Percentiles rank a stretch among this genome's conserved stretches.
These are phyloP conservation scores for Harpagifer antarcticus DNA, from an alignment of 2,797 vertebrate genomes.

Conservation along the genomic window DNA sequence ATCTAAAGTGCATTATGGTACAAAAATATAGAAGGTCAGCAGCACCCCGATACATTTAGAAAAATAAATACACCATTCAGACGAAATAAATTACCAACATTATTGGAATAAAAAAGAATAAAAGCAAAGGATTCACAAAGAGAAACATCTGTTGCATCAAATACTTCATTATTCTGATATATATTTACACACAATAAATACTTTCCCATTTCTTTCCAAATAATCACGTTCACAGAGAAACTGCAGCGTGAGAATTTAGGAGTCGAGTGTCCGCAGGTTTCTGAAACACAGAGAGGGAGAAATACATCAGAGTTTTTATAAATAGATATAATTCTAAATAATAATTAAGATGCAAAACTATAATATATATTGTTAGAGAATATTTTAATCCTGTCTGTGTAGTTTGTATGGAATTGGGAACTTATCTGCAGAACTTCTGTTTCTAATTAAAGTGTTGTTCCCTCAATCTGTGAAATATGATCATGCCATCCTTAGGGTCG, in stretches of 20 bases:
- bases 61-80: conserved; percentile 98
- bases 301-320: no score
- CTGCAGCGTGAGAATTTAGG: conserved; percentile 87
- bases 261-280: conserved; percentile 83
- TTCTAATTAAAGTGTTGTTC: no score
- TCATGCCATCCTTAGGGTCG: no score
- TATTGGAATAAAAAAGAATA: conserved; percentile 81
- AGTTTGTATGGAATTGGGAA: no score
- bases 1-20: conserved; percentile 99
- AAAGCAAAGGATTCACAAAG: conserved; percentile 83
- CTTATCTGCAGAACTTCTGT: no score
- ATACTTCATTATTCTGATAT: conserved; percentile 82
- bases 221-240: conserved; percentile 88
- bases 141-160: conserved; percentile 76
- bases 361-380: no score
- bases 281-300: conserved; percentile 79
- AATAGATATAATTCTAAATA: no score
- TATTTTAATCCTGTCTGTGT: no score
- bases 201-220: conserved; percentile 90
- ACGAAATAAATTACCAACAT: conserved; percentile 97
- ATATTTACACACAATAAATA: conserved; percentile 99
- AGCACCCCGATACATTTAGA: conserved; percentile 96
- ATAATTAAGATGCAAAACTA: no score
- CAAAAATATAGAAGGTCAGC: conserved; percentile 97
- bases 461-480: no score